Base-by-base conservation (phyloP, 2,797 vertebrate genomes). In the Sparus aurata region DNA sequence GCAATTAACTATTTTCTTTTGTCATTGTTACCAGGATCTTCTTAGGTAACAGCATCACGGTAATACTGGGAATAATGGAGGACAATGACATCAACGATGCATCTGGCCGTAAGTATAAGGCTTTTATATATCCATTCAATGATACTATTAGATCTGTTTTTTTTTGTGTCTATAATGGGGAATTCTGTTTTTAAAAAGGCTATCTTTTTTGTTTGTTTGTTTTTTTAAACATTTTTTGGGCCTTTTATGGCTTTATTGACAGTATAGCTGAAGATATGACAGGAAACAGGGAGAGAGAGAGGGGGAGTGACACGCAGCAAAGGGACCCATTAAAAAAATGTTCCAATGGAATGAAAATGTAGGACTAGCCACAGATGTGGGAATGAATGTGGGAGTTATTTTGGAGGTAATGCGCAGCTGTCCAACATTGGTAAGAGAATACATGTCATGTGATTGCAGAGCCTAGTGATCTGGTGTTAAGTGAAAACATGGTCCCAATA, bases 61-160 rank as follows among this genome's bases (percentile, higher is more conserved):
- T 50, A 23, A 47, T 12, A 46, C 57, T 61, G 49, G 45, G 43
- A 71, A 85, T 13, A 64, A 93, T 92, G 92, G 91, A 91, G 7
- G 57, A 60, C 12, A 59, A 25, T 17, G 80, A 87, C 27, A 23
- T 2, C 3, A 57, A 10, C 11, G 7, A 34, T 12, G 73, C 60
- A 1, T 65, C 66, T 73, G 73, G 55, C 20, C 13, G 93, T 94
- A 88, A 87, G 91, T 90, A 70, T 34, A 58, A 20, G 38, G 12
- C 45, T 67, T 8, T 41, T 18, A 64, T 2, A 54, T 34, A 54
- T 4, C 25, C 5, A 45, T 15, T 43, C 12, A 46, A 17, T 25
- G 4, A 61, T 59, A 20, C 4, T n/a, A 58, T 46, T 34, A 50
- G 1, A 16, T 73, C 55, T 59, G 5, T 57, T 22, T 18, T 15